Conservation (phyloP, 2,113 vertebrate species). For the Sinocyclocheilus rhinocerous region DNA sequence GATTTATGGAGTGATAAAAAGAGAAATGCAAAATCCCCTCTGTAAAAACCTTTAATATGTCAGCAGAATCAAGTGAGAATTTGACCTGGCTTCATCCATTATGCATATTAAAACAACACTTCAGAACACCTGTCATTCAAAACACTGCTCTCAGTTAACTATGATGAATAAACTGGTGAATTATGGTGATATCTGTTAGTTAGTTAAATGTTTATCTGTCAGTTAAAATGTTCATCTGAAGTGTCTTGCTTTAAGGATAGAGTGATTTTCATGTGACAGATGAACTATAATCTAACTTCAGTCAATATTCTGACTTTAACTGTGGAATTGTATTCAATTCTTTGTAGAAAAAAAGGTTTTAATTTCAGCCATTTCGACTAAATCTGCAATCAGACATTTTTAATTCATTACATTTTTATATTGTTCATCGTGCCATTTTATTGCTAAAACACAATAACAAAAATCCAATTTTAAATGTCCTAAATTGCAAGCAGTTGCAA, state of each 20-base stretch:
- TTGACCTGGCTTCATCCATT: not conserved
- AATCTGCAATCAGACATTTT: not conserved
- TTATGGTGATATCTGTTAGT: not conserved
- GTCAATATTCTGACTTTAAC: not conserved
- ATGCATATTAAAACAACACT: not conserved
- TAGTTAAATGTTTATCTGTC: too few species aligned
- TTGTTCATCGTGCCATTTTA: not conserved
- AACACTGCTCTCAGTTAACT: not conserved
- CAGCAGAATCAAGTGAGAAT: not conserved
- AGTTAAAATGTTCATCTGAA: too few species aligned
- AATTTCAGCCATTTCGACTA: too few species aligned
- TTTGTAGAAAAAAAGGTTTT: too few species aligned
- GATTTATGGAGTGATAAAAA: not conserved
- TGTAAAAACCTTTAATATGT: not conserved
- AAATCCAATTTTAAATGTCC: too few species aligned
- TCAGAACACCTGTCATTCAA: not conserved
- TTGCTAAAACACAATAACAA: not conserved
- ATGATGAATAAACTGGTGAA: not conserved
- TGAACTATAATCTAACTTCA: not conserved
- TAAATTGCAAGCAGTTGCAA: too few species aligned
- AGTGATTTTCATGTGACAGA: too few species aligned
- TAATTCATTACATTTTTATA: not conserved
- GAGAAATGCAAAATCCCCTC: slow-evolving; percentile 14
- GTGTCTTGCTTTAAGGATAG: too few species aligned
- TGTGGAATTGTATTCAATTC: not conserved